phyloP scores from a whole-genome alignment of 2,113 vertebrate genomes.

The Sardina pilchardus region DNA sequence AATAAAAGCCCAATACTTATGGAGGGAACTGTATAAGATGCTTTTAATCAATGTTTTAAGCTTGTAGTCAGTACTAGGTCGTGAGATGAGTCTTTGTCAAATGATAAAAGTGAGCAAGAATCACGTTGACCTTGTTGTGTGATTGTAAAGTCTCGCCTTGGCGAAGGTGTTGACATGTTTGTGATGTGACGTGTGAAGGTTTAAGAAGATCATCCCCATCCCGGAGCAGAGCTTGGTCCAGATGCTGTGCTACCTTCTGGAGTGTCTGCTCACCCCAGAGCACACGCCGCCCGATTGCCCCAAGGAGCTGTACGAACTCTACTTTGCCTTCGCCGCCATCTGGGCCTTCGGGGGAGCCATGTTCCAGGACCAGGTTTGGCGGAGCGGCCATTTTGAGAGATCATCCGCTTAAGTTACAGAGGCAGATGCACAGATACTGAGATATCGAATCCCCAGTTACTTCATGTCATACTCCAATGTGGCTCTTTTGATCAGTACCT shows the following conservation, averaged over 20 bases:
- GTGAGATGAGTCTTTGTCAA: neutral
- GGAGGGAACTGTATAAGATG: too few species aligned
- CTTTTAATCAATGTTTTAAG: neutral
- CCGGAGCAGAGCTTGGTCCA: slow-evolving; percentile 92
- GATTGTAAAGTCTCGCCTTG: neutral
- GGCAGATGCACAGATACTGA: neutral
- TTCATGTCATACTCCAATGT: neutral
- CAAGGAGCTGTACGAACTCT: slow-evolving; percentile 91
- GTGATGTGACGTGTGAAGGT: slow-evolving; percentile 68
- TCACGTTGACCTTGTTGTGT: neutral
- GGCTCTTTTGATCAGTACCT: neutral
- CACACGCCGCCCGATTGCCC: slow-evolving; percentile 82
- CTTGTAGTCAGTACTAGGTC: too few species aligned
- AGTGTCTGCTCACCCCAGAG: slow-evolving; percentile 86
- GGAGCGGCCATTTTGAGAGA: neutral
- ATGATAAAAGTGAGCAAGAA: neutral
- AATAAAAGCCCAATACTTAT: too few species aligned
- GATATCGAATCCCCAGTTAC: neutral
- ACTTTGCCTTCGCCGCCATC: slow-evolving; percentile 91
- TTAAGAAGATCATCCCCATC: slow-evolving; percentile 91
- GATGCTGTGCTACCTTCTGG: slow-evolving; percentile 88
- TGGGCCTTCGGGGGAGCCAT: slow-evolving; percentile 93
- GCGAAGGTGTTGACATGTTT: slow-evolving; percentile 13
- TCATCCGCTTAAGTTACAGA: neutral
- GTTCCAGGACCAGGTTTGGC: slow-evolving; percentile 92